Percentiles rank a stretch among this genome's conserved stretches.
Evolutionary conservation across 2,797 vertebrate species (phyloP).

Genomic region (Spea hammondii): DNA sequence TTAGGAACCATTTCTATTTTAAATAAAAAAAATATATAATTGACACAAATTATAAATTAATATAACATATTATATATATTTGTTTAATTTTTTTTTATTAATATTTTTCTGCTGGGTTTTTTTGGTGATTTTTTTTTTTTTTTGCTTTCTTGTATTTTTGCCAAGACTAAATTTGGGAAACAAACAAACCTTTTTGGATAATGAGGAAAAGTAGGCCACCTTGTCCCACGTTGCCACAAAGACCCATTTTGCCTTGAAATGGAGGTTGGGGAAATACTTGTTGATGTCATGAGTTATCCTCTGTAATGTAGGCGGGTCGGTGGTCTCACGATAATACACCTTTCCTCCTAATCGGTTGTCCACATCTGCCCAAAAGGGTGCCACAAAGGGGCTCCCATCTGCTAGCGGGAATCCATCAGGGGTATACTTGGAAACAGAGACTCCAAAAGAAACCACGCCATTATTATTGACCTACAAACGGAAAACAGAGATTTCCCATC

Average conservation of each 20-base stretch:
- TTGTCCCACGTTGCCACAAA: slow-evolving; percentile 73
- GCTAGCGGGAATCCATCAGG: slow-evolving; percentile 55
- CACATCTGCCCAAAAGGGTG: slow-evolving; percentile 55
- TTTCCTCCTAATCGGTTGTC: slow-evolving; percentile 47
- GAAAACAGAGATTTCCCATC: not conserved
- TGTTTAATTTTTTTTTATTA: no score
- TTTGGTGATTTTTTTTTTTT: no score
- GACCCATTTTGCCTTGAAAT: slow-evolving; percentile 61
- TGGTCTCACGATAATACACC: slow-evolving; percentile 62
- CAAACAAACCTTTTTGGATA: slow-evolving; percentile 57
- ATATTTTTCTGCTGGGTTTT: no score
- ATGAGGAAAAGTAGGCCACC: slow-evolving; percentile 60
- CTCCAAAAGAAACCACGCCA: slow-evolving; percentile 55
- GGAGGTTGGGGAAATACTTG: slow-evolving; percentile 52
- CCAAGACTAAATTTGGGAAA: no score
- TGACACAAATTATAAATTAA: no score
- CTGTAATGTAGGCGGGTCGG: slow-evolving; percentile 2
- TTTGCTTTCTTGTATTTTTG: no score
- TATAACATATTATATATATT: no score
- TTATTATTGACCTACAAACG: slow-evolving; percentile 63
- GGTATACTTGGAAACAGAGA: not conserved
- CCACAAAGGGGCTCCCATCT: slow-evolving; percentile 33
- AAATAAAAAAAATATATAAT: no score
- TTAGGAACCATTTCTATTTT: no score
- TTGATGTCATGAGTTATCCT: slow-evolving; percentile 62